These are phyloP conservation scores for Caenorhabditis macrosperma DNA, from an alignment of 2,888 invertebrate genomes.

Conservation along the genomic window DNA sequence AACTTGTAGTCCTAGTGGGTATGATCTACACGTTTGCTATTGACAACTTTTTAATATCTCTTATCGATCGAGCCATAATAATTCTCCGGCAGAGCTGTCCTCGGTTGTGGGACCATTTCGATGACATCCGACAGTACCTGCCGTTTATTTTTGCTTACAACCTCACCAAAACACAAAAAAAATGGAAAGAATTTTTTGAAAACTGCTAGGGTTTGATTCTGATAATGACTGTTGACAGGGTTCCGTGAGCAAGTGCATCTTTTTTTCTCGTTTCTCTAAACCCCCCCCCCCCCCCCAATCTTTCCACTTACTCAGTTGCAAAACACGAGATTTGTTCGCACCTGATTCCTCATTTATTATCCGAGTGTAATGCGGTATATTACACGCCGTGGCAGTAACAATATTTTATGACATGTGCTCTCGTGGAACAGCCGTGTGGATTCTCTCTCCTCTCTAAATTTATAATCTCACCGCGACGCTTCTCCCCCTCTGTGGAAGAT, in stretches of 20 bases:
- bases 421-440: slow-evolving; percentile 18
- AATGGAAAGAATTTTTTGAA: too few relatives aligned
- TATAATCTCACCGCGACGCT: neutral
- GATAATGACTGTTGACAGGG: too few relatives aligned
- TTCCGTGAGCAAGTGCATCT: neutral
- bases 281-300: neutral
- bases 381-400: neutral
- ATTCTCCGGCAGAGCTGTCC: too few relatives aligned
- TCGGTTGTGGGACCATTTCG: too few relatives aligned
- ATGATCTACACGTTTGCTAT: too few relatives aligned
- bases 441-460: neutral
- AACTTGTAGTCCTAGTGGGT: too few relatives aligned
- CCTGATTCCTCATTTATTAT: slow-evolving; percentile 16
- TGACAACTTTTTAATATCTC: too few relatives aligned
- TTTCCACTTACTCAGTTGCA: neutral
- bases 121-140: too few relatives aligned
- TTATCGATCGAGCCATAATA: too few relatives aligned
- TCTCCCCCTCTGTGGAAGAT: neutral
- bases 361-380: slow-evolving; percentile 34
- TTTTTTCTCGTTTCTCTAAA: neutral
- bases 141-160: too few relatives aligned
- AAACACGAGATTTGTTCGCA: neutral
- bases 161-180: too few relatives aligned
- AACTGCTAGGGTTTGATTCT: too few relatives aligned
- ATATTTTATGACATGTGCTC: slow-evolving; percentile 37